A percentile compares a stretch with the other conserved stretches of the same genome.
Conservation (phyloP, 92 coral and sea anemone species). For the Palythoa grandis region DNA sequence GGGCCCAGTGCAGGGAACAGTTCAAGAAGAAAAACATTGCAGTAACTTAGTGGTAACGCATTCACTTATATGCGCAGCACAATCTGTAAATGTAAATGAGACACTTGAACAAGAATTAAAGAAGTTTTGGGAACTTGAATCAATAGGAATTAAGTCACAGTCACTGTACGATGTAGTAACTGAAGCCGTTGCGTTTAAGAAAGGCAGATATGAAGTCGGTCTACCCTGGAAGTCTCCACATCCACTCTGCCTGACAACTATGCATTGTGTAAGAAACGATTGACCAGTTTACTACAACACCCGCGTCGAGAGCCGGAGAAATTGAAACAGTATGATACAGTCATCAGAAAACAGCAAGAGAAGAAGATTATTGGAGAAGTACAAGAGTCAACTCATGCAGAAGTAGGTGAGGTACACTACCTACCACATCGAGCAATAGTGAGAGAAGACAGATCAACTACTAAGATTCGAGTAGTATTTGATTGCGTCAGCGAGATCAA, state of each 20-base stretch:
- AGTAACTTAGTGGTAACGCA: background rate
- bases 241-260: slow-evolving; percentile 58
- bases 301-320: slow-evolving; percentile 48
- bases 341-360: slow-evolving; percentile 55
- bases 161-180: background rate
- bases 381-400: background rate
- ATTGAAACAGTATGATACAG: slow-evolving; percentile 58
- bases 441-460: slow-evolving; percentile 64
- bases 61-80: background rate
- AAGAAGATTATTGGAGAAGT: slow-evolving; percentile 66
- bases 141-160: background rate
- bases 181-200: background rate
- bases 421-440: slow-evolving; percentile 75
- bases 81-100: background rate
- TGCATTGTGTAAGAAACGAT: slow-evolving; percentile 38
- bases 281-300: slow-evolving; percentile 26
- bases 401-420: slow-evolving; percentile 64
- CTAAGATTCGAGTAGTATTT: slow-evolving; percentile 65
- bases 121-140: background rate
- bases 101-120: slow-evolving; percentile 1
- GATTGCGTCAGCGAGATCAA: slow-evolving; percentile 70
- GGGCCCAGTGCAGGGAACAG: background rate
- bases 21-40: background rate
- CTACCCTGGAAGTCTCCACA: slow-evolving; percentile 59
- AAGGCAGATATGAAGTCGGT: slow-evolving; percentile 46